A percentile compares a stretch with the other conserved stretches of the same genome.
These are phyloP conservation scores for Saxidomus purpurata DNA, from an alignment of 1,140 invertebrate genomes.

Conservation along the genomic window DNA sequence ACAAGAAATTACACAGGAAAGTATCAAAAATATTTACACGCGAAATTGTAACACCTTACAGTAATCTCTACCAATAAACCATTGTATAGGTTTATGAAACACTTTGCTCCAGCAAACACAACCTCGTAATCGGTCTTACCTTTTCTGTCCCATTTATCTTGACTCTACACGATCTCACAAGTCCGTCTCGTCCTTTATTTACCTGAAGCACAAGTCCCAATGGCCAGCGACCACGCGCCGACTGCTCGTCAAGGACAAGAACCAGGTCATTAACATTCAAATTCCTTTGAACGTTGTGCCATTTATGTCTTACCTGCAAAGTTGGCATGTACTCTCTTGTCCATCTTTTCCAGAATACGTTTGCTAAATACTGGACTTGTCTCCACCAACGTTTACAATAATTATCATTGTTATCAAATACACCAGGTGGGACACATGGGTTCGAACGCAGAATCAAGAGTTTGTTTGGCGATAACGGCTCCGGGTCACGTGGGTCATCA, in stretches of 20 bases:
- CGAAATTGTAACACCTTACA: too few species aligned
- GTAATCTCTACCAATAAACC: too few species aligned
- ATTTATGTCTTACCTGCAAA: slow-evolving; percentile 67
- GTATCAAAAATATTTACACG: too few species aligned
- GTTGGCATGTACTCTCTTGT: too few species aligned
- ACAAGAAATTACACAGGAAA: too few species aligned
- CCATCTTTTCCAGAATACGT: too few species aligned
- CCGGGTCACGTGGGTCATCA: slow-evolving; percentile 41
- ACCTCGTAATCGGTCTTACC: background rate
- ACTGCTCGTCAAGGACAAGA: slow-evolving; percentile 19
- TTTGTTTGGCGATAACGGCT: slow-evolving; percentile 64
- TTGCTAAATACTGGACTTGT: too few species aligned
- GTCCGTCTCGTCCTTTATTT: too few species aligned
- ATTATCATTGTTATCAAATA: slow-evolving; percentile 47
- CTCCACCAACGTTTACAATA: slow-evolving; percentile 65
- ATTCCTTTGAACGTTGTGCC: slow-evolving; percentile 47
- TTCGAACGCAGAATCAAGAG: slow-evolving; percentile 52
- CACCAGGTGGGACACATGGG: slow-evolving; percentile 45
- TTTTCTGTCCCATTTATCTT: too few species aligned
- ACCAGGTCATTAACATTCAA: slow-evolving; percentile 27
- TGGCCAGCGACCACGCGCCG: too few species aligned
- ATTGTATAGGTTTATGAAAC: too few species aligned
- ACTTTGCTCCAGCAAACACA: background rate
- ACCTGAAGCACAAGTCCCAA: too few species aligned
- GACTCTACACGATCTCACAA: slow-evolving; percentile 19